phyloP scores from a whole-genome alignment of 1,140 invertebrate species.

The Paraescarpia echinospica region DNA sequence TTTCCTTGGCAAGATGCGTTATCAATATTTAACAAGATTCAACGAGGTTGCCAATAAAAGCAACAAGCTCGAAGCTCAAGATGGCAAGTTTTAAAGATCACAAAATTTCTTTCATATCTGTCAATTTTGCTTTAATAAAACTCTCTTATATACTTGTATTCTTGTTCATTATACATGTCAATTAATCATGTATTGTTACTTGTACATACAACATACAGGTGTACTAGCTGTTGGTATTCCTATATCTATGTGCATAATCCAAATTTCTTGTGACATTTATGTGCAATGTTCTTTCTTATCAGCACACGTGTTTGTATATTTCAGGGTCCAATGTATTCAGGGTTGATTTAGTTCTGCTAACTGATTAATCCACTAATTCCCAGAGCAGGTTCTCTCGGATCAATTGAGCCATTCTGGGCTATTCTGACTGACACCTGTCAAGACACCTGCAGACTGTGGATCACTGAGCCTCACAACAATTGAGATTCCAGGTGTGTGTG shows the following conservation, averaged over 20 bases:
- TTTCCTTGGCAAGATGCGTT: neutral
- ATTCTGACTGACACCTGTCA: neutral
- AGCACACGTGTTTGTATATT: no score
- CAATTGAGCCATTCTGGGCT: neutral
- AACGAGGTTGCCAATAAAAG: neutral
- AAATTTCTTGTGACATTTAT: no score
- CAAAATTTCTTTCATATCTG: no score
- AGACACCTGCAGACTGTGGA: neutral
- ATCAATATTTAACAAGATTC: neutral
- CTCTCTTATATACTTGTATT: no score
- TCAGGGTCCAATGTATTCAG: neutral
- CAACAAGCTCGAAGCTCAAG: no score
- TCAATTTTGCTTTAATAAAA: no score
- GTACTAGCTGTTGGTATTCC: no score
- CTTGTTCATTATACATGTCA: no score
- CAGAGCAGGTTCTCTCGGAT: neutral
- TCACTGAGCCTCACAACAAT: neutral
- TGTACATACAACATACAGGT: no score
- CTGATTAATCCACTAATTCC: neutral
- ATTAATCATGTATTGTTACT: no score
- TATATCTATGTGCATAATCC: no score
- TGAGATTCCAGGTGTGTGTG: neutral
- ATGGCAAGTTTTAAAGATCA: neutral
- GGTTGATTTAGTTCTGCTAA: neutral
- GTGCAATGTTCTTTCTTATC: no score